phyloP scores from a whole-genome alignment of 1,140 invertebrate genomes.

The Aphelenchoides avenae region DNA sequence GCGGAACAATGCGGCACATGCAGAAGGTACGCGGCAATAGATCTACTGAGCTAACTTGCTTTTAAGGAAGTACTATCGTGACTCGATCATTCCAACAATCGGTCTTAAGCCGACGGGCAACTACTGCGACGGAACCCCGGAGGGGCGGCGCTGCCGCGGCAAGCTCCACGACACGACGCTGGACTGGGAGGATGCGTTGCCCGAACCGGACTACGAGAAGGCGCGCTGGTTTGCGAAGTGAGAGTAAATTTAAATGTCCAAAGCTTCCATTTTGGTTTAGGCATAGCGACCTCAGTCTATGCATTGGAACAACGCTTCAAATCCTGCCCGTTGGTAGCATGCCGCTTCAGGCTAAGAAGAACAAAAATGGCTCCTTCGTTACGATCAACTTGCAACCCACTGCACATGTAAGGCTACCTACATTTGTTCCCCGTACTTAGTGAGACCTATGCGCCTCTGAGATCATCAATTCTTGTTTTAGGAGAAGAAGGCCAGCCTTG shows the following conservation, averaged over 20 bases:
- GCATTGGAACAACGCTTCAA: conserved; percentile 90
- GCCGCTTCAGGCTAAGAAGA: conserved; percentile 80
- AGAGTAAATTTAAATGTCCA: conserved; percentile 20
- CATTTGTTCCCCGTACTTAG: conserved; percentile 9
- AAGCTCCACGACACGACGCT: conserved; percentile 83
- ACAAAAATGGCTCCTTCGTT: conserved; percentile 78
- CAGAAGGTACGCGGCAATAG: conserved; percentile 68
- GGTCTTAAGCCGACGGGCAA: conserved; percentile 80
- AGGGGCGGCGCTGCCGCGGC: conserved; percentile 67
- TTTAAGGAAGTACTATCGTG: conserved; percentile 44
- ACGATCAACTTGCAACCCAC: conserved; percentile 95
- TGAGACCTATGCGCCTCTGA: conserved; percentile 1
- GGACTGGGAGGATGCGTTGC: conserved; percentile 96
- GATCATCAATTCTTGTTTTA: no score
- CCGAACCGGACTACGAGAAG: conserved; percentile 74
- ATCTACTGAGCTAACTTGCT: not conserved
- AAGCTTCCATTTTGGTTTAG: conserved; percentile 52
- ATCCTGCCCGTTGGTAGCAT: conserved; percentile 93
- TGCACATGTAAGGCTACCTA: conserved; percentile 73
- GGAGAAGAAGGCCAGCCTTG: conserved; percentile 54
- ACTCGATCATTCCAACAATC: conserved; percentile 36
- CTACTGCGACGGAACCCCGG: conserved; percentile 67
- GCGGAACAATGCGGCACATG: conserved; percentile 87
- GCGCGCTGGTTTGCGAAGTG: conserved; percentile 31
- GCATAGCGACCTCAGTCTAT: conserved; percentile 82